Conservation (phyloP, 2,888 invertebrate species). For the Norana najaformis region DNA sequence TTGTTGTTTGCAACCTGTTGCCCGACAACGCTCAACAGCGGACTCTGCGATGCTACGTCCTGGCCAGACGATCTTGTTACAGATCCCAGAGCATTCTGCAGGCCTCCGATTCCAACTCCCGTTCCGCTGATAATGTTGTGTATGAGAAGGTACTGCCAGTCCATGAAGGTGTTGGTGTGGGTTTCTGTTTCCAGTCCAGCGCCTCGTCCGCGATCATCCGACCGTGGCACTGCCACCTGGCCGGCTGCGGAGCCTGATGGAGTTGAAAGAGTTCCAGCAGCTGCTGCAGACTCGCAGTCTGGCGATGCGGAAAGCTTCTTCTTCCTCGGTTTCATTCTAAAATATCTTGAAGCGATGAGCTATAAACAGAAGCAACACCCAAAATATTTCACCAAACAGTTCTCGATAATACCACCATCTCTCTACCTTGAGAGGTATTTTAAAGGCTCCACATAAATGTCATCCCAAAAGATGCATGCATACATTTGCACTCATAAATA, state of each 20-base stretch:
- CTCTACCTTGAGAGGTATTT: not conserved
- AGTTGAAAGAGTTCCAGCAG: not conserved
- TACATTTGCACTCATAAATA: slow-evolving; percentile 21
- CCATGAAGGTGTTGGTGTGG: not conserved
- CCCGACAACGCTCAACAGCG: not conserved
- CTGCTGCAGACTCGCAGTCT: not conserved
- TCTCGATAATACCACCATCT: not conserved
- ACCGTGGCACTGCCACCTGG: not conserved
- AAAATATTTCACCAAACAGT: not conserved
- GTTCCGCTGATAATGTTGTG: not conserved
- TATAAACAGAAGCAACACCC: not conserved
- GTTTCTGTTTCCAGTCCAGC: not conserved
- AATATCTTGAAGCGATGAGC: not conserved
- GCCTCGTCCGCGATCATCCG: not conserved
- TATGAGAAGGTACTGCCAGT: not conserved
- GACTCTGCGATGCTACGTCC: not conserved
- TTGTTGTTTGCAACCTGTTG: not conserved
- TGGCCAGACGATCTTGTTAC: not conserved
- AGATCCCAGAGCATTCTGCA: not conserved
- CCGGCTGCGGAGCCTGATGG: not conserved
- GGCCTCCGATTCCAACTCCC: not conserved
- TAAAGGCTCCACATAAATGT: slow-evolving; percentile 1
- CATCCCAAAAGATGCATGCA: not conserved
- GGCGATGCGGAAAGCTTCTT: not conserved
- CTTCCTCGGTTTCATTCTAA: slow-evolving; percentile 19